Evolutionary conservation across 2,888 invertebrate species (phyloP).

Genomic region (Lithophane leautieri): DNA sequence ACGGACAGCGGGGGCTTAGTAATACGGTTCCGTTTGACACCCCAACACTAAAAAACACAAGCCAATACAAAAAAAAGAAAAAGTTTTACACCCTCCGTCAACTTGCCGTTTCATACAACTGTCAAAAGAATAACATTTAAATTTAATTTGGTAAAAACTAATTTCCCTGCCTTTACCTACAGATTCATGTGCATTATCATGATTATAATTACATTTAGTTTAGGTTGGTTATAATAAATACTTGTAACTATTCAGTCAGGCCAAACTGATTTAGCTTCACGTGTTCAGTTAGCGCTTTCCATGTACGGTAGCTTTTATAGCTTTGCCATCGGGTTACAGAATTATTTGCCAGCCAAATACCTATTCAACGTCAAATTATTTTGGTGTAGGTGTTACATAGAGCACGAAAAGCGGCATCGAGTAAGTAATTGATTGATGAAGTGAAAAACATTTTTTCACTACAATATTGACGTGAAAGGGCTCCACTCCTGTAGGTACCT

Average conservation of each 20-base stretch:
- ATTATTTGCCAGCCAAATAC: neutral
- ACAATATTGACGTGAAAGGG: slow-evolving; percentile 13
- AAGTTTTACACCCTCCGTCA: neutral
- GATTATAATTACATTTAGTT: neutral
- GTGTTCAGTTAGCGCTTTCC: neutral
- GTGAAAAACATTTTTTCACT: slow-evolving; percentile 34
- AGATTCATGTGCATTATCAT: too few relatives aligned
- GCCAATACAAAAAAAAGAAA: too few relatives aligned
- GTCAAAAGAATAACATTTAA: neutral
- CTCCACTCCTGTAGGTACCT: neutral
- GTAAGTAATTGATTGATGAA: slow-evolving; percentile 47
- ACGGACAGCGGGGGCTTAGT: too few relatives aligned
- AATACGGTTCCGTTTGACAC: too few relatives aligned
- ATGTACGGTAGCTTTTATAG: neutral
- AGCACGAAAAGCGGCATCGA: slow-evolving; percentile 31
- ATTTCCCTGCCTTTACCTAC: neutral
- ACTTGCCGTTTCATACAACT: too few relatives aligned
- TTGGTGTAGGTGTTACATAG: slow-evolving; percentile 7
- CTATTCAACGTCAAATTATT: neutral
- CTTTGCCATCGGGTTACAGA: neutral
- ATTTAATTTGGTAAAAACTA: neutral
- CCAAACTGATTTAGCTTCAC: neutral
- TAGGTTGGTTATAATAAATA: neutral
- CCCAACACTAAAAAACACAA: too few relatives aligned
- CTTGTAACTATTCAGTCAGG: neutral